Percentiles rank a stretch among this genome's conserved stretches.
These are phyloP conservation scores for Rhyacophila brunnea DNA, from an alignment of 1,140 invertebrate genomes.

Conservation along the genomic window DNA sequence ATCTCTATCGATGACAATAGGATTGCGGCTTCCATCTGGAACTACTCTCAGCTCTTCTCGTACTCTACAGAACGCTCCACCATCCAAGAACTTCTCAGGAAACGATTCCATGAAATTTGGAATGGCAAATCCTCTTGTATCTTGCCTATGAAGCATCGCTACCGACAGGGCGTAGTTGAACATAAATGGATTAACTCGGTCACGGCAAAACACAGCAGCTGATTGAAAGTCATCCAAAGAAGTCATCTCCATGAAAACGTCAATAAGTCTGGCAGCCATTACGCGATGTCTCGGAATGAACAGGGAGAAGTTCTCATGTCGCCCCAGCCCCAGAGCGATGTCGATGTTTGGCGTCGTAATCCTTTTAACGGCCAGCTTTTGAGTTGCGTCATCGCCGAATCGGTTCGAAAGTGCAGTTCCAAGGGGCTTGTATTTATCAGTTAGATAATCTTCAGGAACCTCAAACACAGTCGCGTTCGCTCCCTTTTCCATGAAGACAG, in stretches of 20 bases:
- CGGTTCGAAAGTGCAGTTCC: conserved; percentile 55
- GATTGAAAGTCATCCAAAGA: conserved; percentile 69
- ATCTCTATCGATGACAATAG: conserved; percentile 67
- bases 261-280: conserved; percentile 66
- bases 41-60: conserved; percentile 69
- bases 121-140: conserved; percentile 68
- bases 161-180: conserved; percentile 77
- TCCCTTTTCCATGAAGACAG: conserved; percentile 70
- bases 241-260: conserved; percentile 70
- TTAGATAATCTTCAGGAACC: conserved; percentile 57
- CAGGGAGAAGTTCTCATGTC: conserved; percentile 71
- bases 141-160: conserved; percentile 67
- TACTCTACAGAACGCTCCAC: conserved; percentile 64
- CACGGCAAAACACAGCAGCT: conserved; percentile 66
- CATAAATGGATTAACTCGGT: conserved; percentile 72
- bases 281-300: conserved; percentile 70
- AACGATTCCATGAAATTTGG: conserved; percentile 70
- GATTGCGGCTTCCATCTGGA: conserved; percentile 59
- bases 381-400: conserved; percentile 56
- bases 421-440: conserved; percentile 60
- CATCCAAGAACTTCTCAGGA: conserved; percentile 76
- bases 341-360: conserved; percentile 69
- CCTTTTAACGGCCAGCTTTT: conserved; percentile 57
- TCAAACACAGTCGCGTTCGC: conserved; percentile 60
- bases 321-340: conserved; percentile 63